Conservation (phyloP, 2,113 vertebrate genomes). For the Pterocles burchelli region DNA sequence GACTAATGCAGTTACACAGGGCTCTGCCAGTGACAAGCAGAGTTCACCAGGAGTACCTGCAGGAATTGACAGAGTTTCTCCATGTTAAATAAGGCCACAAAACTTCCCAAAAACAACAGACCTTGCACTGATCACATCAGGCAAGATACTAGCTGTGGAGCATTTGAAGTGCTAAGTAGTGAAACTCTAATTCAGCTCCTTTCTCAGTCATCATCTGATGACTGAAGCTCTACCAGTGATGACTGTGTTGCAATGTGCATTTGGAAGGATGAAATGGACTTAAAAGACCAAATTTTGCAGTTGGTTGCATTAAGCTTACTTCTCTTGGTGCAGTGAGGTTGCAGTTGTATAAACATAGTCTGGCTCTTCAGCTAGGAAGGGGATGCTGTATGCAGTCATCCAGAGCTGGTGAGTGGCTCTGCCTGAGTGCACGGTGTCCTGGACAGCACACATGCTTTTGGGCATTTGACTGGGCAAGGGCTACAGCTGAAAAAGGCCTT, state of each 20-base stretch:
- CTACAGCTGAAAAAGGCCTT: background rate
- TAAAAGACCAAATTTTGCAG: background rate
- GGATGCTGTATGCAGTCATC: background rate
- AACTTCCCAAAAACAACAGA: background rate
- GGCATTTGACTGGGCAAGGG: accelerated
- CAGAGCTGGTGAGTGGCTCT: background rate
- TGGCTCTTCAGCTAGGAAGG: background rate
- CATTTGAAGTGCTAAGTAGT: background rate
- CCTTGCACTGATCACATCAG: background rate
- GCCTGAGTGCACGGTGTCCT: background rate
- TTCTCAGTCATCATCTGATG: background rate
- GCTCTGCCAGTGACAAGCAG: background rate
- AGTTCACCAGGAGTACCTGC: background rate
- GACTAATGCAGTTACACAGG: background rate
- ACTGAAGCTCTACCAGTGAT: background rate
- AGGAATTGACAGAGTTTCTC: background rate
- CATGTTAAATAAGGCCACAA: background rate
- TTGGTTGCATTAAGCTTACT: background rate
- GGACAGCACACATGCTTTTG: background rate
- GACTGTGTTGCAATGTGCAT: background rate
- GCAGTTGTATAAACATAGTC: background rate
- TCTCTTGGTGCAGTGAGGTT: background rate
- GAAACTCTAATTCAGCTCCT: background rate
- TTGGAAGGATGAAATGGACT: background rate
- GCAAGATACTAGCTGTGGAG: background rate